Conservation (phyloP, 2,888 invertebrate species). For the Tipula unca region DNA sequence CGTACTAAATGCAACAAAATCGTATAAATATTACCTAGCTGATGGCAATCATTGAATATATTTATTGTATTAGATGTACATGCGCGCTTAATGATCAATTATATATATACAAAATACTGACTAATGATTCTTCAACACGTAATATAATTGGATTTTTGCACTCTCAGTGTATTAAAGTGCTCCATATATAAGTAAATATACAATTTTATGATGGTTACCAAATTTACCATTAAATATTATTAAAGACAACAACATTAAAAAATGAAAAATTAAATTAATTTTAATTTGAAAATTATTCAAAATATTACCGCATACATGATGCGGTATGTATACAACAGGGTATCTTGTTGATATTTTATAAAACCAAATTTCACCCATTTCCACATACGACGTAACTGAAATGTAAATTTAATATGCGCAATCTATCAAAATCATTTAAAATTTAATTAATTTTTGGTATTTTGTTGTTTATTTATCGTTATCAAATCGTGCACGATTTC, state of each 20-base stretch:
- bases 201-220: background rate
- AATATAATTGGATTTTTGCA: background rate
- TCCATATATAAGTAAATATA: background rate
- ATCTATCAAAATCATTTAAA: background rate
- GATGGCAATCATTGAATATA: slow-evolving; percentile 1
- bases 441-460: background rate
- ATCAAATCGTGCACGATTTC: background rate
- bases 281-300: background rate
- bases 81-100: background rate
- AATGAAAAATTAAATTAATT: background rate
- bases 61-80: background rate
- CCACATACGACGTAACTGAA: background rate
- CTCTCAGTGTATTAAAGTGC: background rate
- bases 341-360: background rate
- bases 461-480: background rate
- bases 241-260: background rate
- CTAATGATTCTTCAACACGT: background rate
- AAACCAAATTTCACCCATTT: background rate
- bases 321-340: no score
- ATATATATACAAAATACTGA: background rate
- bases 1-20: background rate
- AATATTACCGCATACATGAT: background rate
- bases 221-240: background rate
- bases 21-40: background rate
- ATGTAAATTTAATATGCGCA: background rate